phyloP scores from a whole-genome alignment of 2,888 invertebrate species.

The Apocheima hispidaria region DNA sequence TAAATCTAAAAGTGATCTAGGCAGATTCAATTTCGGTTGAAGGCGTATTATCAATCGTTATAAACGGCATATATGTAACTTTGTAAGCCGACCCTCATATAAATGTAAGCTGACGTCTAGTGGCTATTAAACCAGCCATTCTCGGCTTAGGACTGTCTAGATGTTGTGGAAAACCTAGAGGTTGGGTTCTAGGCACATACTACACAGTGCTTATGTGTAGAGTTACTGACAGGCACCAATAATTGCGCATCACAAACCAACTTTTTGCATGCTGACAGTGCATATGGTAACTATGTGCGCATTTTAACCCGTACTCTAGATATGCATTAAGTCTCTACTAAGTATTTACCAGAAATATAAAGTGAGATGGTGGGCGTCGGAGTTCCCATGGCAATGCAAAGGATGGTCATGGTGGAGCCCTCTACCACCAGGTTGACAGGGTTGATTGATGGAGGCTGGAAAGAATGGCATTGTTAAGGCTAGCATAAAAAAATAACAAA shows the following conservation, averaged over 20 bases:
- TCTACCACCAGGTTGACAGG: conserved; percentile 93
- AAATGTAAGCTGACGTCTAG: conserved; percentile 21
- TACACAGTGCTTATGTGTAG: no score
- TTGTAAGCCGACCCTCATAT: conserved; percentile 8
- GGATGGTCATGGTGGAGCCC: conserved; percentile 94
- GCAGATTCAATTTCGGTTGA: conserved; percentile 8
- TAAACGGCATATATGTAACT: conserved; percentile 1
- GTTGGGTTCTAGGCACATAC: not conserved
- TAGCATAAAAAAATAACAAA: not conserved
- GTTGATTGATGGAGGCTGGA: conserved; percentile 92
- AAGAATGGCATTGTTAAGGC: not conserved
- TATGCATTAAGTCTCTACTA: no score
- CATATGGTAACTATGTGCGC: no score
- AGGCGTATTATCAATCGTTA: conserved; percentile 16
- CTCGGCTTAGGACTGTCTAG: conserved; percentile 10
- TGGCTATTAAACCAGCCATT: conserved; percentile 7
- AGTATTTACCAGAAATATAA: conserved; percentile 89
- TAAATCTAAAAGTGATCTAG: conserved; percentile 4
- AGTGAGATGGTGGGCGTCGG: conserved; percentile 94
- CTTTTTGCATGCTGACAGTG: no score
- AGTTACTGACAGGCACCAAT: no score
- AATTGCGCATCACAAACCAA: no score
- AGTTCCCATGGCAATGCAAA: conserved; percentile 94
- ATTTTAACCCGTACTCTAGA: no score
- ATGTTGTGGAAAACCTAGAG: conserved; percentile 4